Conservation (phyloP, 2,888 invertebrate species). For the Microdon myrmicae region DNA sequence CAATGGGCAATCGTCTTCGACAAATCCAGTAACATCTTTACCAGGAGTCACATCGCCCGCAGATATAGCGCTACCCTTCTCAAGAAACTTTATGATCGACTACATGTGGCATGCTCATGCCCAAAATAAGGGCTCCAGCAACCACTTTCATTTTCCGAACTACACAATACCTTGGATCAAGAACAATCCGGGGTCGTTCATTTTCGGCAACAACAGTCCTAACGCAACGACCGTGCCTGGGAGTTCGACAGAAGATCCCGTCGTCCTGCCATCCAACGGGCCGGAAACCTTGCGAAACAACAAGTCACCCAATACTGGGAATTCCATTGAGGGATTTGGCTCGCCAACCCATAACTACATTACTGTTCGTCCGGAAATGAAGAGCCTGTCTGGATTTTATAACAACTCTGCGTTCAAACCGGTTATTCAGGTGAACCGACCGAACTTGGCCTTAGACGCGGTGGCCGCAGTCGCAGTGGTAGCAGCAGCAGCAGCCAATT, state of each 20-base stretch:
- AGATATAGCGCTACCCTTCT: constrained; percentile 69
- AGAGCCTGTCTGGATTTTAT: constrained; percentile 43
- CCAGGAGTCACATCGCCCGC: constrained; percentile 68
- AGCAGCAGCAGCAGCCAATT: constrained; percentile 55
- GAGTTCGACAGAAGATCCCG: constrained; percentile 26
- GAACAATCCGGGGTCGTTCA: constrained; percentile 54
- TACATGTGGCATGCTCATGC: constrained; percentile 80
- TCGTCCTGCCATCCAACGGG: constrained; percentile 24
- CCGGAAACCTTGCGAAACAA: too few species aligned
- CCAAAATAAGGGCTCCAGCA: constrained; percentile 54
- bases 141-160: constrained; percentile 73
- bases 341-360: constrained; percentile 22
- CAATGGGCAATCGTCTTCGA: constrained; percentile 24
- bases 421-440: constrained; percentile 47
- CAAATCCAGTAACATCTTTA: constrained; percentile 66
- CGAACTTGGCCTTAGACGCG: constrained; percentile 31
- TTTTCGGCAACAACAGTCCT: constrained; percentile 23
- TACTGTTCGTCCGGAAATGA: constrained; percentile 13
- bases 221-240: constrained; percentile 2
- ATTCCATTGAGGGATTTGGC: constrained; percentile 21
- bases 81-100: constrained; percentile 78
- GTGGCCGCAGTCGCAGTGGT: constrained; percentile 39
- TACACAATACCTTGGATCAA: constrained; percentile 77
- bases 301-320: constrained; percentile 25
- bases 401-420: constrained; percentile 57